Evolutionary conservation across 2,113 vertebrate species (phyloP).

Genomic region (Ramphastos sulfuratus): DNA sequence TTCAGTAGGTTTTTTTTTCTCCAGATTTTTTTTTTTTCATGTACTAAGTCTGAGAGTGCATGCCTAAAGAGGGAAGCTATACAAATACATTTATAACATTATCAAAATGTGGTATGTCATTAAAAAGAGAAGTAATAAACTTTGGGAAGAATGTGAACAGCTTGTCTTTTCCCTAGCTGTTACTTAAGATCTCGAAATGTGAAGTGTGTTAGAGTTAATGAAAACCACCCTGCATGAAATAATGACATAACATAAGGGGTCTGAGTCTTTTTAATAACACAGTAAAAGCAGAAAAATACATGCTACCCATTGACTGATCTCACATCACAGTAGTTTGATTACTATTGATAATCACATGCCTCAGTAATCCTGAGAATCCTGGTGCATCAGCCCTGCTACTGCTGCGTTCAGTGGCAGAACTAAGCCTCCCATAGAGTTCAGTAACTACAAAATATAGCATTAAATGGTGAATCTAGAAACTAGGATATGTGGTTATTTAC

Average conservation of each 20-base stretch:
- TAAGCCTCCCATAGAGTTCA: not conserved
- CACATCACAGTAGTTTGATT: conserved; percentile 34
- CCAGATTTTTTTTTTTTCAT: conserved; percentile 9
- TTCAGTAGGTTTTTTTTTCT: not conserved
- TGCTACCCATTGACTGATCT: not conserved
- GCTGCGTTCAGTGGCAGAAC: not conserved
- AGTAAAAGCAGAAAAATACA: conserved; percentile 18
- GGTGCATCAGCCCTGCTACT: not conserved
- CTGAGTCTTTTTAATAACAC: conserved; percentile 22
- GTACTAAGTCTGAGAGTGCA: not conserved
- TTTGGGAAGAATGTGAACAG: conserved; percentile 47
- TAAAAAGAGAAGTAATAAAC: conserved; percentile 49
- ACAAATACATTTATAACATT: conserved; percentile 29
- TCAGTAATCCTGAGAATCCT: not conserved
- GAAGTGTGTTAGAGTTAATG: conserved; percentile 45
- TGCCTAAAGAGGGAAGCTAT: conserved; percentile 28
- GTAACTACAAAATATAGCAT: not conserved
- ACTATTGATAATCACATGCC: not conserved
- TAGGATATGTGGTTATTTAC: not conserved
- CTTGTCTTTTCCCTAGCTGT: conserved; percentile 60
- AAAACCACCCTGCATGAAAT: conserved; percentile 25
- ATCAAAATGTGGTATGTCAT: not conserved
- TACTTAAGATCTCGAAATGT: conserved; percentile 66
- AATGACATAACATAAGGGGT: conserved; percentile 7
- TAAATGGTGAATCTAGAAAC: not conserved